Conservation (phyloP, 2,113 vertebrate species). For the Macquaria ambigua region DNA sequence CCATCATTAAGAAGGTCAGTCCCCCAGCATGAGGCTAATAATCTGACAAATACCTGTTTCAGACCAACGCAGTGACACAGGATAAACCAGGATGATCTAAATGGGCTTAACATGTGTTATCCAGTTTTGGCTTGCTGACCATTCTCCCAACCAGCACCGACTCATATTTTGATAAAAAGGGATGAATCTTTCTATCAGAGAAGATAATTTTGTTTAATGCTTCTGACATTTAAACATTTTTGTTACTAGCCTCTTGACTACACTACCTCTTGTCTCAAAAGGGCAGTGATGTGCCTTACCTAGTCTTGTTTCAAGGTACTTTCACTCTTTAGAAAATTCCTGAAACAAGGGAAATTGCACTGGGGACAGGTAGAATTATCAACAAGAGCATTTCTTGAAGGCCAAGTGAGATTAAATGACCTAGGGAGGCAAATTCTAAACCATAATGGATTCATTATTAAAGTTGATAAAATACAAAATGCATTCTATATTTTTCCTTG, state of each 20-base stretch:
- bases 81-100: not conserved
- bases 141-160: not conserved
- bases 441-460: not conserved
- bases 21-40: slow-evolving; percentile 3
- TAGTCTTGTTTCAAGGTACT: not conserved
- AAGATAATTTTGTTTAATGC: not conserved
- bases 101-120: not conserved
- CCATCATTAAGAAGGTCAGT: slow-evolving; percentile 29
- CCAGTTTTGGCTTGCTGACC: not conserved
- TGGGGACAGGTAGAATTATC: not conserved
- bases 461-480: not conserved
- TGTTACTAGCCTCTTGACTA: not conserved
- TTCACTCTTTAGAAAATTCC: too few relatives aligned
- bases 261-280: not conserved
- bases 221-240: not conserved
- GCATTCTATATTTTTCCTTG: not conserved
- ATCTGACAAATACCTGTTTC: slow-evolving; percentile 10
- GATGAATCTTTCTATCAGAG: not conserved
- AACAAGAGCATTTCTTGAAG: not conserved
- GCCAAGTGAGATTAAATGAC: not conserved
- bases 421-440: not conserved
- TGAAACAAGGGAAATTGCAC: not conserved
- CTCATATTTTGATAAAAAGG: not conserved
- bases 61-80: not conserved
- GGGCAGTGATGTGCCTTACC: not conserved